Evolutionary conservation across 2,113 vertebrate genomes (phyloP), one percentile per base, ranked within the genome.

Genomic region (Jacana jacana): DNA sequence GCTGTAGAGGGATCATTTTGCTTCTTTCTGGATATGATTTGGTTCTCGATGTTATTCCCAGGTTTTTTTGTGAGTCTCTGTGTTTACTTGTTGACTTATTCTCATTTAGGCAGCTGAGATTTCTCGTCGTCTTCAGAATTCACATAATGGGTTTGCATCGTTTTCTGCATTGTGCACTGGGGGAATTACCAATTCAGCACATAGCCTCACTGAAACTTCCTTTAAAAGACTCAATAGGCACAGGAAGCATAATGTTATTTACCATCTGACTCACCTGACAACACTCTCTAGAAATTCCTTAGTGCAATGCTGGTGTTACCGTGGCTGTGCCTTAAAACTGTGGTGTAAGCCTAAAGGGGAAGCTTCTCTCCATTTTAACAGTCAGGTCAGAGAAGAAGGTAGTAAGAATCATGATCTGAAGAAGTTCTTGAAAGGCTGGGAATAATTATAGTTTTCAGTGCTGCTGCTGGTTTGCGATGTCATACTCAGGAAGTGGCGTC

Each of bases 91-190:
- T 66, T 84, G 40, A 66, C 82, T 70, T 90, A 35, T 37, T 81
- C 69, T 88, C 60, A 81, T 86, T 71, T 68, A 93, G 80, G 83
- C 72, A 86, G 52, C 77, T 81, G 83, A 94, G 51, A 78, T 91
- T 93, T 93, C 88, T 93, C 83, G 55, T 89, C 84, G 92, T 93
- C 88, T 93, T 86, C 76, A 83, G 77, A 93, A 86, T 83, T 73
- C 88, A 6, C 35, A 28, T 80, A 69, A 77, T 49, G 49, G n/a
- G n/a, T 88, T 92, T 92, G 76, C 86, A 70, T 90, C 17, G 17
- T 94, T 86, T 93, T 94, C 83, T 93, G 70, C 66, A 19, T 57
- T 18, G 69, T 81, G 68, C 69, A 40, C 86, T 69, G 68, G 77
- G 80, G 89, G 78, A 94, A 81, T 94, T 9, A 73, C 8, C 64